Percentiles rank a stretch among this genome's conserved stretches.
These are phyloP conservation scores for Escarpia spicata DNA, from an alignment of 2,888 invertebrate species.

Conservation along the genomic window DNA sequence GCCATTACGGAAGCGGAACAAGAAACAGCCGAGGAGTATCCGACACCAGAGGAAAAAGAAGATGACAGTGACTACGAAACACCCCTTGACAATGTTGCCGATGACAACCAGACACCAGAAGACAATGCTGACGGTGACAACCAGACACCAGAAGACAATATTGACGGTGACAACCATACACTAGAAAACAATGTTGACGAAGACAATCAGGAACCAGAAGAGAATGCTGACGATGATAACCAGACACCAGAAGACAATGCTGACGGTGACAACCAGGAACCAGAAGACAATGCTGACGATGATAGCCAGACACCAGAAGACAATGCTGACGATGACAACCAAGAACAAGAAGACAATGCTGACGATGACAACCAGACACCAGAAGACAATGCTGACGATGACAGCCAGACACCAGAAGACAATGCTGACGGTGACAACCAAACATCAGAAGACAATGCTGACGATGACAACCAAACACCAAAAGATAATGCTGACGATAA, in stretches of 20 bases:
- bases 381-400: background rate
- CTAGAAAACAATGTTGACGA: background rate
- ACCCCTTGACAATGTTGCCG: background rate
- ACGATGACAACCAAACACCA: constrained; percentile 2
- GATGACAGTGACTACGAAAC: background rate
- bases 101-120: background rate
- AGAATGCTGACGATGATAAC: background rate
- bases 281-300: background rate
- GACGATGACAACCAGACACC: background rate
- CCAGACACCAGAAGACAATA: background rate
- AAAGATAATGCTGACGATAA: background rate
- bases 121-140: background rate
- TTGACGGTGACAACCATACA: background rate
- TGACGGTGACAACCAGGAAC: background rate
- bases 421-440: background rate
- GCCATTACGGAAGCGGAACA: background rate
- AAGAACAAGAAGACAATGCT: background rate
- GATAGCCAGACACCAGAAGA: background rate
- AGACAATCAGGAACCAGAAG: background rate
- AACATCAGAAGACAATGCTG: background rate
- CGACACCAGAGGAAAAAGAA: background rate
- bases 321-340: background rate
- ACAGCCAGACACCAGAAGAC: background rate
- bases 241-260: background rate
- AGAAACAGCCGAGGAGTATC: background rate